A percentile compares a stretch with the other conserved stretches of the same genome.
Conservation (phyloP, 2,113 vertebrate genomes). For the Cnemophilus loriae region DNA sequence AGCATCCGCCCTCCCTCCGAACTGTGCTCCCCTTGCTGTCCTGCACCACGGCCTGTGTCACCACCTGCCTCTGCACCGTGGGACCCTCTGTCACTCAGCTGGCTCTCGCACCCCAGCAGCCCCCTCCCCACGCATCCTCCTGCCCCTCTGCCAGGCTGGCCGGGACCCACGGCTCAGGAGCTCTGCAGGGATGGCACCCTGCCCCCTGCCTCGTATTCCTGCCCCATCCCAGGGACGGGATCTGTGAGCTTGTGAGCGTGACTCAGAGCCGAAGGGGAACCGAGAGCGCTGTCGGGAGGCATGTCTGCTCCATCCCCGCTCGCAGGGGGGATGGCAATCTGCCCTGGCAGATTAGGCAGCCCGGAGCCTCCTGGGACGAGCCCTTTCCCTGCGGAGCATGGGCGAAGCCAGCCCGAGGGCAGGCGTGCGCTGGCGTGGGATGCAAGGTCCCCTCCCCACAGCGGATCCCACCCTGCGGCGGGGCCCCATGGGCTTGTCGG, state of each 20-base stretch:
- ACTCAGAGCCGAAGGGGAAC: conserved; percentile 39
- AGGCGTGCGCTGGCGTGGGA: not conserved
- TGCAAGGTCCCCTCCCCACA: rapidly evolving
- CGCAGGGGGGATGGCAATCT: not conserved
- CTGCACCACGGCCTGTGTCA: rapidly evolving
- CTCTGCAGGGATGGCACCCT: not conserved
- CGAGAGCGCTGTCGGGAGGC: not conserved
- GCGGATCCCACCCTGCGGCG: rapidly evolving
- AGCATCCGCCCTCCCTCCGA: not conserved
- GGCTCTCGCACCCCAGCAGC: rapidly evolving
- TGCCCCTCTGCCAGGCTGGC: not conserved
- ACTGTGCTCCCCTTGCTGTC: not conserved
- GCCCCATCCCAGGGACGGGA: not conserved
- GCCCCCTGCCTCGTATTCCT: not conserved
- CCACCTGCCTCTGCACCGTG: rapidly evolving
- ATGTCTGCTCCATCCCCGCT: not conserved
- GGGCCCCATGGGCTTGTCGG: rapidly evolving
- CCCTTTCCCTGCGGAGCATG: rapidly evolving
- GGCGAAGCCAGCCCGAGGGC: rapidly evolving
- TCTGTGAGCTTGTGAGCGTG: not conserved
- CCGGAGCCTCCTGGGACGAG: not conserved
- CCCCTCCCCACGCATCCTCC: rapidly evolving
- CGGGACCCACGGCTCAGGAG: rapidly evolving
- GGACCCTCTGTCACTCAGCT: not conserved
- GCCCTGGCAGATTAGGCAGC: rapidly evolving